These are phyloP conservation scores for Maccullochella peelii DNA, from an alignment of 2,113 vertebrate species.

Conservation along the genomic window DNA sequence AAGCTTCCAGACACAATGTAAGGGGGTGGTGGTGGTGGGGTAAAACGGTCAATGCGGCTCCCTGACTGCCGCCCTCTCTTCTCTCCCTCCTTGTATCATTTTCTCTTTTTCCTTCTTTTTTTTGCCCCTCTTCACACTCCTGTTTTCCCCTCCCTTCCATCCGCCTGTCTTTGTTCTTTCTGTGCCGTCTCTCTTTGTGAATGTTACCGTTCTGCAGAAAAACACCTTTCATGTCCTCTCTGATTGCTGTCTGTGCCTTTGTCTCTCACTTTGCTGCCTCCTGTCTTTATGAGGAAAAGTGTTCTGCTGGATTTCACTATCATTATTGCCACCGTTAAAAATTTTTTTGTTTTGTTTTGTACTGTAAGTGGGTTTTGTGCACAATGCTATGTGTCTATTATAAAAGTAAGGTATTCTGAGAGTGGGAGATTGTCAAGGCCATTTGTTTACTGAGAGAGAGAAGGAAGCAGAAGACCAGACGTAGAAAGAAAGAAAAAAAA, in stretches of 20 bases:
- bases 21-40: constrained; percentile 18
- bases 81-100: neutral
- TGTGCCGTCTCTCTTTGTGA: constrained; percentile 31
- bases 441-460: constrained; percentile 34
- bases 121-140: constrained; percentile 22
- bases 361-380: neutral
- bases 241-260: constrained; percentile 40
- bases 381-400: neutral
- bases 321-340: constrained; percentile 5
- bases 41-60: constrained; percentile 25
- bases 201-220: constrained; percentile 39
- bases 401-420: constrained; percentile 16
- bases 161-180: constrained; percentile 46
- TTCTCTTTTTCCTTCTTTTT: neutral
- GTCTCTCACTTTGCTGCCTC: constrained; percentile 24
- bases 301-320: constrained; percentile 21
- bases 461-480: constrained; percentile 14
- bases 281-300: constrained; percentile 19
- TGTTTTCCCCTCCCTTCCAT: constrained; percentile 17
- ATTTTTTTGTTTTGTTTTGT: neutral
- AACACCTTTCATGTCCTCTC: constrained; percentile 64
- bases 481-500: neutral
- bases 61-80: constrained; percentile 37
- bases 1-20: constrained; percentile 68
- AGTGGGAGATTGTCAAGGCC: constrained; percentile 30